Conservation (phyloP, 2,113 vertebrate species). For the Callopanchax toddi region DNA sequence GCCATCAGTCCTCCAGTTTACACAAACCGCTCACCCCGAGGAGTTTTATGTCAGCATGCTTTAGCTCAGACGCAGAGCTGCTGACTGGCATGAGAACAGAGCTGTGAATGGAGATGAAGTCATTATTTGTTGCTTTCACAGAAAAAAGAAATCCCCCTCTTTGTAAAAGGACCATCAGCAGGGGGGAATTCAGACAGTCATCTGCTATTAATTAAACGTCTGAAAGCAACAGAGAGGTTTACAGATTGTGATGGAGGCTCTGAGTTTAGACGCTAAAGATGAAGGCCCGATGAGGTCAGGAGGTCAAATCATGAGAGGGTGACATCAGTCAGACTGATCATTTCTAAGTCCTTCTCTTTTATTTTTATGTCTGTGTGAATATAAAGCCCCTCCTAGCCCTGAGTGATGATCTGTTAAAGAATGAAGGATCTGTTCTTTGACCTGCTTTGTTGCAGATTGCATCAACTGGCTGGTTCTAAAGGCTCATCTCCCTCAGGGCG, state of each 20-base stretch:
- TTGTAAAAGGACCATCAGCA: constrained; percentile 1
- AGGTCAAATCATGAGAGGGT: constrained; percentile 35
- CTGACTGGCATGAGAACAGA: constrained; percentile 41
- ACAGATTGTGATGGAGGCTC: constrained; percentile 15
- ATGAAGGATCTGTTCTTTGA: constrained; percentile 38
- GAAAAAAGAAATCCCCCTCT: constrained; percentile 31
- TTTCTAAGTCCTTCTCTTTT: constrained; percentile 28
- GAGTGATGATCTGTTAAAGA: constrained; percentile 43
- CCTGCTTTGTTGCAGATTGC: constrained; percentile 43
- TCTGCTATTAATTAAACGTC: constrained; percentile 10
- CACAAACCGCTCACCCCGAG: constrained; percentile 17
- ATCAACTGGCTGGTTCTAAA: constrained; percentile 65
- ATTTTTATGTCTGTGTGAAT: neutral
- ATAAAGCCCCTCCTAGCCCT: neutral
- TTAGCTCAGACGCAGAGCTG: constrained; percentile 34
- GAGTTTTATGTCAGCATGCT: constrained; percentile 12
- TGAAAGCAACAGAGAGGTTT: neutral
- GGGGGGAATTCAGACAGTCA: constrained; percentile 43
- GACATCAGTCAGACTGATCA: constrained; percentile 49
- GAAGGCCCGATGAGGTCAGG: constrained; percentile 17
- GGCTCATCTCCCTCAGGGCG: constrained; percentile 44
- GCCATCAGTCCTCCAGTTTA: neutral
- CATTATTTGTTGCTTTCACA: constrained; percentile 6
- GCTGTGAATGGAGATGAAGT: constrained; percentile 10
- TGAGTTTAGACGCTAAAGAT: constrained; percentile 29